Base-by-base conservation (phyloP, 2,113 vertebrate genomes). In the Lycaon pictus region DNA sequence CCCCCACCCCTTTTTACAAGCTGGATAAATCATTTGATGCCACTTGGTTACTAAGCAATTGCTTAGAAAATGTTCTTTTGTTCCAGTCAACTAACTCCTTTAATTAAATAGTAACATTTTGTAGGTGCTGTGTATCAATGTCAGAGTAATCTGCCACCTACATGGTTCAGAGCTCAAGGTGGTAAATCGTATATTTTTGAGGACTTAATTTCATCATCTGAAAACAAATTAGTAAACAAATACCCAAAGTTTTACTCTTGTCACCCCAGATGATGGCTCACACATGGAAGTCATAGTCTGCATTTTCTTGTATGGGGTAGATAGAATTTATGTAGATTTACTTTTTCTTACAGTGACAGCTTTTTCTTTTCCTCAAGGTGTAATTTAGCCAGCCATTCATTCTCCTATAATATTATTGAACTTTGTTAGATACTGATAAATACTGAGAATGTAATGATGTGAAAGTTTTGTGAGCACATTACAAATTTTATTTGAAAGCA, bases 61-160 rank as follows among this genome's bases (percentile, higher is more conserved):
- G 74, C 96, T 98, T 95, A 97, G 86, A 97, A 97, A 91, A 92
- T 94, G 27, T 96, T 98, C 89, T 97, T 98, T 97, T 96, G 98
- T 98, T 99, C 98, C 98, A 98, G 96, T 85, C 96, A 98, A 98
- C 98, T 98, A 98, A 98, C 91, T 98, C 77, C 77, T 88, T 98
- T 98, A 98, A 99, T 98, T 98, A 98, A 98, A 98, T 97, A 48
- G 27, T 98, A 98, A 86, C 86, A 85, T 97, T 98, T 97, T 98
- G 72, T 97, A 95, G 90, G 72, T 96, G 71, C 81, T 97, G 12
- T 98, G 93, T 96, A 88, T 98, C 94, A 98, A 15, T 83, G 89
- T 98, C 82, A n/a, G 19, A 88, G 97, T 88, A 95, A 85, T 65
- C 89, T 74, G 43, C 63, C 88, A 56, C 43, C 80, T 95, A 35